Evolutionary conservation across 2,888 invertebrate species (phyloP), one percentile per base, ranked within the genome.

Genomic region (Watsonalla binaria): DNA sequence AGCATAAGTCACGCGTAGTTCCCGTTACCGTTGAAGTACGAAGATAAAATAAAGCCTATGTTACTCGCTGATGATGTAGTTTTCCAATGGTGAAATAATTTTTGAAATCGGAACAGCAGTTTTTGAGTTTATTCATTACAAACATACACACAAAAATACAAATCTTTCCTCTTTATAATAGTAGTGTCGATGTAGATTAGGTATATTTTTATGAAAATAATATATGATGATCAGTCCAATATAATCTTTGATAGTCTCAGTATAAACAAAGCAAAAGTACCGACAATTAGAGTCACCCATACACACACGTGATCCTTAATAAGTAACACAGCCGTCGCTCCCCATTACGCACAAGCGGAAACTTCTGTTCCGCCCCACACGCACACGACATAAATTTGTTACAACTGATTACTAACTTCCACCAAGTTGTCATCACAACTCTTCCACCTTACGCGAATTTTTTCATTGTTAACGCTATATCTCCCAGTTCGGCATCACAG

Each of bases 391-490:
- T 89, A 89, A 89, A 88, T 90, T 87, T 78, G 84, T 87, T 84
- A 84, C 82, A 86, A 84, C 86, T 88, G 88, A 89, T 90, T 88
- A 89, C 81, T 74, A 88, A 90, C 77, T 90, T 87, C 75, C 76
- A 70, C 77, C 74, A 75, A 82, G 79, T 84, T 89, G 86, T 90
- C 89, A 85, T 84, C 87, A 65, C 86, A 86, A 89, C 88, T 86
- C 86, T 87, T 88, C 85, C 68, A 86, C 84, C 85, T 84, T 78
- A 42, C 60, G 69, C 65, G 65, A 73, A 72, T 81, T 87, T 87
- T 88, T 86, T 86, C 82, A 86, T 88, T 87, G 84, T 86, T 83
- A 78, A 76, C 80, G 77, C 76, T 83, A 85, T 84, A 83, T 85
- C 82, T 82, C 77, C 80, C 77, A 72, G 85, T 82, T 82, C 82